Conservation (phyloP, 2,888 invertebrate genomes). For the Chloromyia formosa region DNA sequence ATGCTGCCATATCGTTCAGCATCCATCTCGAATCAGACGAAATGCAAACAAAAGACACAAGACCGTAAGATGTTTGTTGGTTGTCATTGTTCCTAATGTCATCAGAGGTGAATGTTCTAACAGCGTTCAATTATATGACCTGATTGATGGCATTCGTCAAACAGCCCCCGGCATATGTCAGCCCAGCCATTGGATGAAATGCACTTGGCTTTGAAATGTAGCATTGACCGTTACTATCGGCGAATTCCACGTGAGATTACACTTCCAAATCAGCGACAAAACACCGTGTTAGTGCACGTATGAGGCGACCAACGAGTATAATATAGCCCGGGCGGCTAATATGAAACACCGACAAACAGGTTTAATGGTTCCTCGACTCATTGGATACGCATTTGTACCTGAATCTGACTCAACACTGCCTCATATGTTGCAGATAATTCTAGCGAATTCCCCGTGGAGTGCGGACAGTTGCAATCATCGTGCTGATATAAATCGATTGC, state of each 20-base stretch:
- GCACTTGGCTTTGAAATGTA: neutral
- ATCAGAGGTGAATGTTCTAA: neutral
- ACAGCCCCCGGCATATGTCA: neutral
- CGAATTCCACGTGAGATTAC: slow-evolving; percentile 4
- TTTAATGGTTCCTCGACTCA: neutral
- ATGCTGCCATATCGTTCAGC: no score
- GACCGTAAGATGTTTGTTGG: neutral
- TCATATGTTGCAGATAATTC: neutral
- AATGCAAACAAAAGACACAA: no score
- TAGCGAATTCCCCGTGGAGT: neutral
- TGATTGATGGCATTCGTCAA: neutral
- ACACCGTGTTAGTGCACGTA: neutral
- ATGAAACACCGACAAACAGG: slow-evolving; percentile 10
- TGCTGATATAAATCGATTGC: neutral
- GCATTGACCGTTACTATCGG: slow-evolving; percentile 5
- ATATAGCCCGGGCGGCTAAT: slow-evolving; percentile 2
- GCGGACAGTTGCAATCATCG: neutral
- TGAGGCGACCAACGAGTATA: neutral
- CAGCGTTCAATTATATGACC: neutral
- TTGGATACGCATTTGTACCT: neutral
- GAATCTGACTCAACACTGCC: neutral
- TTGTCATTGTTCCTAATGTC: neutral
- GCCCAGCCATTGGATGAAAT: neutral
- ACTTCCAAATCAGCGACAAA: neutral
- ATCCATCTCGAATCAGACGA: no score